Percentiles rank a stretch among this genome's conserved stretches.
Evolutionary conservation across 2,113 vertebrate species (phyloP).

Genomic region (Dipodomys spectabilis): DNA sequence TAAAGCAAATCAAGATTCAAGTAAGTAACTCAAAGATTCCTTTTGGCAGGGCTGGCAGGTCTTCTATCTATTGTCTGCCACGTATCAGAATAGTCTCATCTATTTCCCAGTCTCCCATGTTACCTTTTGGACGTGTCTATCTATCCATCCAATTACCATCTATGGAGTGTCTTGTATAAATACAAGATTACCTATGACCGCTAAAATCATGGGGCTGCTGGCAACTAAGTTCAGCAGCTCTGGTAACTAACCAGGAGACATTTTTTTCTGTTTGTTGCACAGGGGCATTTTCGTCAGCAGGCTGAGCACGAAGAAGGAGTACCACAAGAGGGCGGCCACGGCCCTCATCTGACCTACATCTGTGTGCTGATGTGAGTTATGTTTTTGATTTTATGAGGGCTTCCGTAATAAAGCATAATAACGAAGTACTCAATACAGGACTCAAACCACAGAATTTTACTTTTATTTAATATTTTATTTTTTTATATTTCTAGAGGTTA

Average conservation of each 20-base stretch:
- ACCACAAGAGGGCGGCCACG: too few species aligned
- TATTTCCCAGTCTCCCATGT: neutral
- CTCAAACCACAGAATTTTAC: neutral
- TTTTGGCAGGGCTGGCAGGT: neutral
- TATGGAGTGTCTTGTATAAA: neutral
- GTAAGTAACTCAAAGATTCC: slow-evolving; percentile 58
- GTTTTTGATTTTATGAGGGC: neutral
- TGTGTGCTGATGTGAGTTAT: neutral
- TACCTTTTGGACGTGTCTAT: neutral
- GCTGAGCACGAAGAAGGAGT: neutral
- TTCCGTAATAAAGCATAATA: neutral
- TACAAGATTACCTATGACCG: neutral
- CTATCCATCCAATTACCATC: neutral
- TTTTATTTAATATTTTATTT: neutral
- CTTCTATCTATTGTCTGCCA: slow-evolving; percentile 26
- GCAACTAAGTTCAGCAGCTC: neutral
- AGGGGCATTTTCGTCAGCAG: neutral
- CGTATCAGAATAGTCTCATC: neutral
- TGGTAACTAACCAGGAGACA: neutral
- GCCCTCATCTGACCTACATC: neutral
- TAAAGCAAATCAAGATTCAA: slow-evolving; percentile 59
- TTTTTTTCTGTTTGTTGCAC: neutral
- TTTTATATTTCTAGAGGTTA: neutral
- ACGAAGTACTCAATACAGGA: too few species aligned
- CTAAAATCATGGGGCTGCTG: neutral